Evolutionary conservation across 2,888 invertebrate species (phyloP).

Genomic region (Rhingia rostrata): DNA sequence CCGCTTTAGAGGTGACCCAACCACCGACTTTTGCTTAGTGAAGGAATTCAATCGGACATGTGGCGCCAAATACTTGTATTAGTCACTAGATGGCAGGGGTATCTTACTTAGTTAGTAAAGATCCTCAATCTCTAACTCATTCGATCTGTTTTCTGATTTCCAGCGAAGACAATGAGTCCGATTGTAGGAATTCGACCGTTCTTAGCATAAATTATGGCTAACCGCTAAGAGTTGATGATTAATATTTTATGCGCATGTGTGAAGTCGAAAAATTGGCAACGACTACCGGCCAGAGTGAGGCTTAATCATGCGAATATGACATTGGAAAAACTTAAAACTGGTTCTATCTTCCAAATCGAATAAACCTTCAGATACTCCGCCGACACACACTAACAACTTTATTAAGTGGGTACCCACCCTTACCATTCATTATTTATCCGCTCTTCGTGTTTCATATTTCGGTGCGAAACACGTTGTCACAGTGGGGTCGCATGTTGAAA

Average conservation of each 20-base stretch:
- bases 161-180: conserved; percentile 30
- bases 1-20: conserved; percentile 42
- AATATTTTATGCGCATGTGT: conserved; percentile 33
- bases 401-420: conserved; percentile 28
- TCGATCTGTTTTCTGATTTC: conserved; percentile 36
- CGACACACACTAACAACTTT: conserved; percentile 45
- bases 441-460: conserved; percentile 41
- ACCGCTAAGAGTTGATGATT: conserved; percentile 19
- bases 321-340: conserved; percentile 16
- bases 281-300: background rate
- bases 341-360: conserved; percentile 32
- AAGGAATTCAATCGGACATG: conserved; percentile 1
- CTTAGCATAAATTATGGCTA: background rate
- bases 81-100: conserved; percentile 24
- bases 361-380: conserved; percentile 59
- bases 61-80: conserved; percentile 30
- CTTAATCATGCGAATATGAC: conserved; percentile 4
- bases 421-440: conserved; percentile 3
- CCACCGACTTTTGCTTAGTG: background rate
- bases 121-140: conserved; percentile 17
- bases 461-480: conserved; percentile 13
- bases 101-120: background rate
- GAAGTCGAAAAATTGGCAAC: conserved; percentile 4
- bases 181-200: conserved; percentile 23
- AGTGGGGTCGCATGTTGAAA: conserved; percentile 17